Percentiles rank a stretch among this genome's conserved stretches.
Evolutionary conservation across 1,140 invertebrate species (phyloP).

Genomic region (Eriocheir sinensis): DNA sequence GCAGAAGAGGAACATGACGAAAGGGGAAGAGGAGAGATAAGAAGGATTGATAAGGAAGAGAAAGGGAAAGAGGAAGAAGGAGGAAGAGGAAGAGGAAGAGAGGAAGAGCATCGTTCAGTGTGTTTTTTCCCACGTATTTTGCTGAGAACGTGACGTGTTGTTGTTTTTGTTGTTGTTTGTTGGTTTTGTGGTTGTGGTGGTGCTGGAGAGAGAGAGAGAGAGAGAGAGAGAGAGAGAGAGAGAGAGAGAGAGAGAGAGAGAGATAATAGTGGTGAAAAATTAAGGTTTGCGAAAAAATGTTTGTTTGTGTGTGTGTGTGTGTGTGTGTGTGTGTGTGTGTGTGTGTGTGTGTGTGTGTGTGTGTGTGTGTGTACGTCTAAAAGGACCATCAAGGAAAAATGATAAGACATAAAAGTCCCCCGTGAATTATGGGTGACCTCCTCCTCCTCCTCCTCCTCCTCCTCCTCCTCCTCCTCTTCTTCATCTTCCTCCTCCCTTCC

Average conservation of each 20-base stretch:
- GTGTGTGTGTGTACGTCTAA: no score
- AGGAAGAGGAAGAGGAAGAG: background rate
- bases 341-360: no score
- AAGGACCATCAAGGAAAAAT: no score
- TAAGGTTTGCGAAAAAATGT: background rate
- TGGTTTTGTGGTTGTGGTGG: background rate
- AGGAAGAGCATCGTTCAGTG: background rate
- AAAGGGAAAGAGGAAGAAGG: background rate
- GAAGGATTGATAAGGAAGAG: background rate
- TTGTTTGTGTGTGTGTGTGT: constrained; percentile 4
- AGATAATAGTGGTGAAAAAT: background rate
- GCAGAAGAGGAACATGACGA: background rate
- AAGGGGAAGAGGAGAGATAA: background rate
- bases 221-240: constrained; percentile 54
- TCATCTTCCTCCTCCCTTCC: no score
- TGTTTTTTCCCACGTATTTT: background rate
- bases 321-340: no score
- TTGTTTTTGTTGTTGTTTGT: background rate
- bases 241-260: constrained; percentile 49
- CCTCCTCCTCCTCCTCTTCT: no score
- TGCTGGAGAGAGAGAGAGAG: constrained; percentile 17
- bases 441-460: no score
- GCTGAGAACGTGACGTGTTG: background rate
- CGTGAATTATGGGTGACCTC: no score
- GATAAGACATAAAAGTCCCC: no score